Evolutionary conservation across 1,140 invertebrate species (phyloP).

Genomic region (Thaumatotibia leucotreta): DNA sequence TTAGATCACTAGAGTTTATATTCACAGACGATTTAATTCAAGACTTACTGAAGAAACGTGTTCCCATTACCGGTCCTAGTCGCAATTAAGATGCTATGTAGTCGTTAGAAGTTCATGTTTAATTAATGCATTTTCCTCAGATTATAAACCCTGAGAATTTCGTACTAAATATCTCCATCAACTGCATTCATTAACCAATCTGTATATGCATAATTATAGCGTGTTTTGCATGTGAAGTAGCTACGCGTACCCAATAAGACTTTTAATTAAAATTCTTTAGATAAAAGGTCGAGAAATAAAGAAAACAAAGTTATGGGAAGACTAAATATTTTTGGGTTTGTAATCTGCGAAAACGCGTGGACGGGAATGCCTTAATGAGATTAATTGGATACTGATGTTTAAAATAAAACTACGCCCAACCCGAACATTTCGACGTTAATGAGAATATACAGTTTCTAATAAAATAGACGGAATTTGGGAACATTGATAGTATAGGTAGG

Average conservation of each 20-base stretch:
- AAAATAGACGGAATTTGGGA: not conserved
- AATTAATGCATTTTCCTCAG: not conserved
- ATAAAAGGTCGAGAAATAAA: conserved; percentile 8
- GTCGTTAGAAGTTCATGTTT: not conserved
- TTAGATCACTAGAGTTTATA: conserved; percentile 2
- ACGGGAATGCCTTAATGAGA: conserved; percentile 11
- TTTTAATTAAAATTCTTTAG: conserved; percentile 12
- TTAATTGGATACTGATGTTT: conserved; percentile 9
- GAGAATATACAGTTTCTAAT: conserved; percentile 8
- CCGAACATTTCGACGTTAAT: conserved; percentile 3
- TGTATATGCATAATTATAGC: not conserved
- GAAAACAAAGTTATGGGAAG: conserved; percentile 1
- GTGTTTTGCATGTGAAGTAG: not conserved
- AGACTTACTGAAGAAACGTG: not conserved
- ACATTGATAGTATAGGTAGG: not conserved
- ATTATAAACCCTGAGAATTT: not conserved
- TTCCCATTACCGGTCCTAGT: not conserved
- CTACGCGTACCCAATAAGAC: not conserved
- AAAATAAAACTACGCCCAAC: conserved; percentile 1
- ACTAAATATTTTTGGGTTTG: not conserved
- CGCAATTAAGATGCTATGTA: not conserved
- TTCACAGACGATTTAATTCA: conserved; percentile 7
- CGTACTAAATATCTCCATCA: not conserved
- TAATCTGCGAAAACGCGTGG: not conserved
- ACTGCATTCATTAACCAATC: not conserved